Evolutionary conservation across 2,113 vertebrate genomes (phyloP).

Genomic region (Eubucco bourcierii): DNA sequence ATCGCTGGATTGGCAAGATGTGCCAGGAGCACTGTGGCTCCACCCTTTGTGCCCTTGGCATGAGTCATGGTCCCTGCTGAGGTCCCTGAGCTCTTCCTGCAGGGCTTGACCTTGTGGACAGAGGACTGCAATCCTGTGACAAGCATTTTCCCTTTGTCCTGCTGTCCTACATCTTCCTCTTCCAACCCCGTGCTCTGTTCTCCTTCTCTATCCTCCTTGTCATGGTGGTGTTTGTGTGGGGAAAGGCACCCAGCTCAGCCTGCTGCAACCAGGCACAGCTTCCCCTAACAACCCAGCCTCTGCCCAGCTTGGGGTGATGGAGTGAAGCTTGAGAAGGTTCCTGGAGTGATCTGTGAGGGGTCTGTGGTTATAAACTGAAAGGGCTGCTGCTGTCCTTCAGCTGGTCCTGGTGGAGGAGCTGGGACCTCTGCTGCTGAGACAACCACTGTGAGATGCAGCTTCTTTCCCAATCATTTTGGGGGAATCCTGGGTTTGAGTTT

Average conservation of each 20-base stretch:
- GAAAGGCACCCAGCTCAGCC: neutral
- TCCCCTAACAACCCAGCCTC: neutral
- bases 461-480: neutral
- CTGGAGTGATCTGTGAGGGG: neutral
- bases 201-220: neutral
- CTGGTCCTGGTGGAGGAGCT: accelerated
- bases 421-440: neutral
- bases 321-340: neutral
- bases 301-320: neutral
- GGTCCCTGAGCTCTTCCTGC: neutral
- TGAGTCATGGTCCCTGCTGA: accelerated
- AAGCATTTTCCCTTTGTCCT: neutral
- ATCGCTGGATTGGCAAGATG: accelerated
- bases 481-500: neutral
- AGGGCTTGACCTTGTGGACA: neutral
- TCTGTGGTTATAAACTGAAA: neutral
- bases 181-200: accelerated
- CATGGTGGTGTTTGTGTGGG: accelerated
- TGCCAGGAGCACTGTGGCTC: accelerated
- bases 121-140: neutral
- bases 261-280: accelerated
- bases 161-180: neutral
- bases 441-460: accelerated
- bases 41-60: neutral
- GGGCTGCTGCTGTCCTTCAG: neutral